These are phyloP conservation scores for Eutolmus rufibarbis DNA, from an alignment of 2,888 invertebrate species.

Conservation along the genomic window DNA sequence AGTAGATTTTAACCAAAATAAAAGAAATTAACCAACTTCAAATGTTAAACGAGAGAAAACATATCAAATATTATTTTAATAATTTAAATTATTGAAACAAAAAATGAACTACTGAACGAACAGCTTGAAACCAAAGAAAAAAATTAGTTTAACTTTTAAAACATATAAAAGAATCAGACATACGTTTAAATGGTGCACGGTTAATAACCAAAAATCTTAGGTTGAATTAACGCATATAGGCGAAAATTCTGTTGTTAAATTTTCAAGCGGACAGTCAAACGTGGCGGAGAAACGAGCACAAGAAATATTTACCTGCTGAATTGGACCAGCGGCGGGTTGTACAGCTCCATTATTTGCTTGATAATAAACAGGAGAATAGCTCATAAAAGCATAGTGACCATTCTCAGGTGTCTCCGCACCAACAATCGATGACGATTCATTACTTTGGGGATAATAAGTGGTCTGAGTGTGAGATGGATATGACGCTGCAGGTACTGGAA, in stretches of 20 bases:
- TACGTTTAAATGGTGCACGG: neutral
- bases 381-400: conserved; percentile 40
- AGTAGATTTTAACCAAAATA: neutral
- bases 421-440: neutral
- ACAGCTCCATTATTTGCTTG: conserved; percentile 32
- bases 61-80: neutral
- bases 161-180: neutral
- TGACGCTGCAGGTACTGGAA: conserved; percentile 41
- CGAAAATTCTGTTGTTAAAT: neutral
- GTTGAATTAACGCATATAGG: neutral
- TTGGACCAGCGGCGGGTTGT: neutral
- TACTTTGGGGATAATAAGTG: conserved; percentile 41
- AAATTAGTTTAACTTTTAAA: neutral
- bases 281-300: neutral
- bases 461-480: conserved; percentile 45
- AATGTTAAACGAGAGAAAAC: neutral
- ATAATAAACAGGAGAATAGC: conserved; percentile 43
- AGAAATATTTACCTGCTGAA: conserved; percentile 14
- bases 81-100: neutral
- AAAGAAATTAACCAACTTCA: neutral
- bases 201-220: neutral
- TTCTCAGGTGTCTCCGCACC: conserved; percentile 28
- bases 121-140: neutral
- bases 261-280: neutral
- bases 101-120: neutral